These are phyloP conservation scores for Channallabes apus DNA, from an alignment of 2,797 vertebrate species.

Conservation along the genomic window DNA sequence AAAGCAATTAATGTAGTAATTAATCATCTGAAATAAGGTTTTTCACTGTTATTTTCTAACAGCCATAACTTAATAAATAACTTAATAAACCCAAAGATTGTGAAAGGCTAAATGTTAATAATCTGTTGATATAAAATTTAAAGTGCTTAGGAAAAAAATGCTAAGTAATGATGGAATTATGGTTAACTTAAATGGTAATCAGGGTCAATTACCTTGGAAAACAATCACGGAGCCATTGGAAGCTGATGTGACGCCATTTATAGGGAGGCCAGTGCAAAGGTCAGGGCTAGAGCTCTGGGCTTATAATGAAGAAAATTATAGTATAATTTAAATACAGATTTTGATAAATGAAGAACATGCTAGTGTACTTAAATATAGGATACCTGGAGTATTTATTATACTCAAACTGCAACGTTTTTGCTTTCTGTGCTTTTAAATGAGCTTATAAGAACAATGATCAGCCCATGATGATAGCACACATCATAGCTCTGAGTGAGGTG, in stretches of 20 bases:
- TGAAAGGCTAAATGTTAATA: background rate
- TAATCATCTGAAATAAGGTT: background rate
- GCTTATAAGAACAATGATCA: background rate
- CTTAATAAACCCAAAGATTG: background rate
- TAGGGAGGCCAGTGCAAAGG: slow-evolving; percentile 80
- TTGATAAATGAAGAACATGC: background rate
- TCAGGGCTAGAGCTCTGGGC: slow-evolving; percentile 68
- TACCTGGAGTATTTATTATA: background rate
- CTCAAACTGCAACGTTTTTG: background rate
- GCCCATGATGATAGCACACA: background rate
- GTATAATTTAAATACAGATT: background rate
- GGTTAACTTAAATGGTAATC: background rate
- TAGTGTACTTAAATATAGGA: background rate
- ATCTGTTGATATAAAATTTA: background rate
- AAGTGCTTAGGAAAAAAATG: background rate
- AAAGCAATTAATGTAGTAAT: background rate
- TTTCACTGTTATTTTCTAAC: background rate
- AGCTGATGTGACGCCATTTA: slow-evolving; percentile 80
- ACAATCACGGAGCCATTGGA: slow-evolving; percentile 83
- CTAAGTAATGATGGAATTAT: background rate
- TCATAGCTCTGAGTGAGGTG: background rate
- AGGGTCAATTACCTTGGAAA: slow-evolving; percentile 79
- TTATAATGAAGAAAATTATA: slow-evolving; percentile 21
- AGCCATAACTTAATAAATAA: background rate
- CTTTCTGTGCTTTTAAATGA: background rate